phyloP scores from a whole-genome alignment of 2,797 vertebrate species.

The Mergus octosetaceus region DNA sequence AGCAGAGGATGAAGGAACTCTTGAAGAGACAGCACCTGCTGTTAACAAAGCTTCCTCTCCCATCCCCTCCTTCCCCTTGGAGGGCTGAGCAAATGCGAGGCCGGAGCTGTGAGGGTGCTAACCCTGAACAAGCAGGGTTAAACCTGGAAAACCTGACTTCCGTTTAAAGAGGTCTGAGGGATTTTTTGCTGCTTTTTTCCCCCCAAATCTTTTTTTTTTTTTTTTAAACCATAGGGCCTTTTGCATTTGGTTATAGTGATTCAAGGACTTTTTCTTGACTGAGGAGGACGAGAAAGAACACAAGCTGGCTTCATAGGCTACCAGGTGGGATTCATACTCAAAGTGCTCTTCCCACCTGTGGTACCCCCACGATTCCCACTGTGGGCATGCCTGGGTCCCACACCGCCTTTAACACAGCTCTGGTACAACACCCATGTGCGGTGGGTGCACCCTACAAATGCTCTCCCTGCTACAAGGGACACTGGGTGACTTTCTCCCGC shows the following conservation, averaged over 20 bases:
- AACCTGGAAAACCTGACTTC: not conserved
- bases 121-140: not conserved
- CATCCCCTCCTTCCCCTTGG: not conserved
- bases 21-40: not conserved
- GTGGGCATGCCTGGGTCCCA: not conserved
- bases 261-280: not conserved
- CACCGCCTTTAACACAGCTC: fast-evolving
- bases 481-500: fast-evolving
- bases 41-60: not conserved
- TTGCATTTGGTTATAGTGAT: not conserved
- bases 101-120: not conserved
- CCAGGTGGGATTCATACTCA: not conserved
- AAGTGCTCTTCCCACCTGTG: not conserved
- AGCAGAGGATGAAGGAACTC: not conserved
- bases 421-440: fast-evolving
- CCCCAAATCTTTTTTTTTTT: not conserved
- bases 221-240: not conserved
- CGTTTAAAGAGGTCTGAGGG: not conserved
- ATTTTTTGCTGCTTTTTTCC: not conserved
- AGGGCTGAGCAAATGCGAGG: not conserved
- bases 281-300: not conserved
- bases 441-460: not conserved
- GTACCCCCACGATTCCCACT: not conserved
- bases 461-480: not conserved
- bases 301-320: not conserved